Percentiles rank a stretch among this genome's conserved stretches.
phyloP scores from a whole-genome alignment of 2,113 vertebrate genomes.

The Felis catus region F.catus_Fca126_mat1.0 CM031416.1:96328501-96329000 shows the following conservation, averaged over 20 bases:
- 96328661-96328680: too few relatives aligned
- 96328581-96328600: too few relatives aligned
- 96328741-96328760: too few relatives aligned
- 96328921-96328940: neutral
- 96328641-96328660: too few relatives aligned
- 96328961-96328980: slow-evolving; percentile 43
- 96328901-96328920: neutral
- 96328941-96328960: slow-evolving; percentile 22
- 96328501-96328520: neutral
- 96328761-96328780: neutral
- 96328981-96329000: neutral
- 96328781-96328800: neutral
- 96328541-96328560: neutral
- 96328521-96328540: slow-evolving; percentile 3
- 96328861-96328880: neutral
- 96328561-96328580: too few relatives aligned
- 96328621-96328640: too few relatives aligned
- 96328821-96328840: slow-evolving; percentile 24
- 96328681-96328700: too few relatives aligned
- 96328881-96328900: slow-evolving; percentile 13
- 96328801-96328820: neutral
- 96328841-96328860: neutral
- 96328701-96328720: too few relatives aligned
- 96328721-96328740: too few relatives aligned
- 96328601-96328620: too few relatives aligned